Conservation (phyloP, 2,797 vertebrate genomes). For the Picus viridis region DNA sequence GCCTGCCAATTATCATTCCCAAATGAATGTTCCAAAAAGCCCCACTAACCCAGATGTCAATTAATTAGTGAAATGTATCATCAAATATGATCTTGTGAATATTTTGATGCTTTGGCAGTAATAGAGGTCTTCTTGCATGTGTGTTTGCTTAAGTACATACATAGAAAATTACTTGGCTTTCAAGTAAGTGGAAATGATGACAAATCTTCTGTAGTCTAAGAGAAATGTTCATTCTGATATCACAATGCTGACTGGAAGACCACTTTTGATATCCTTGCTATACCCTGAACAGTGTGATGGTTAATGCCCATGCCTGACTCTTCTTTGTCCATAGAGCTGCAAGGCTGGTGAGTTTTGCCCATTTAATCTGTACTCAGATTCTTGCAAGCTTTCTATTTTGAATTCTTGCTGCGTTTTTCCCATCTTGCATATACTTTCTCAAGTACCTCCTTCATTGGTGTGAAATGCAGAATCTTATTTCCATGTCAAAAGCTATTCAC, state of each 20-base stretch:
- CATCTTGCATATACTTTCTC: not conserved
- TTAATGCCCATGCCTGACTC: not conserved
- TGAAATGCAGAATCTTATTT: not conserved
- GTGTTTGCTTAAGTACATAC: not conserved
- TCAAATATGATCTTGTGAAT: not conserved
- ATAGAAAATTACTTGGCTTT: slow-evolving; percentile 4
- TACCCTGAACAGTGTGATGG: not conserved
- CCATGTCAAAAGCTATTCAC: not conserved
- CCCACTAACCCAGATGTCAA: slow-evolving; percentile 10
- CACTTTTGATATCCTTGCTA: not conserved
- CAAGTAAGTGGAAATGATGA: not conserved
- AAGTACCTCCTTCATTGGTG: not conserved
- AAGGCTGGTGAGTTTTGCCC: not conserved
- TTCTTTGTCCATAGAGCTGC: not conserved
- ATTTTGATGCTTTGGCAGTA: not conserved
- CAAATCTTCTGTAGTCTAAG: not conserved
- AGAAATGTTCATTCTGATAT: not conserved
- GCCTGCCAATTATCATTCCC: not conserved
- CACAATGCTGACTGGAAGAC: not conserved
- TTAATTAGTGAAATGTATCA: slow-evolving; percentile 10
- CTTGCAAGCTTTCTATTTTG: not conserved
- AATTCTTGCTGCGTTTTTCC: not conserved
- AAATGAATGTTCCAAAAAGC: not conserved
- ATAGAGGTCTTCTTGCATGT: not conserved
- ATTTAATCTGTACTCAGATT: not conserved